A percentile compares a stretch with the other conserved stretches of the same genome.
These are phyloP conservation scores for Plebejus argus DNA, from an alignment of 2,888 invertebrate genomes.

Conservation along the genomic window DNA sequence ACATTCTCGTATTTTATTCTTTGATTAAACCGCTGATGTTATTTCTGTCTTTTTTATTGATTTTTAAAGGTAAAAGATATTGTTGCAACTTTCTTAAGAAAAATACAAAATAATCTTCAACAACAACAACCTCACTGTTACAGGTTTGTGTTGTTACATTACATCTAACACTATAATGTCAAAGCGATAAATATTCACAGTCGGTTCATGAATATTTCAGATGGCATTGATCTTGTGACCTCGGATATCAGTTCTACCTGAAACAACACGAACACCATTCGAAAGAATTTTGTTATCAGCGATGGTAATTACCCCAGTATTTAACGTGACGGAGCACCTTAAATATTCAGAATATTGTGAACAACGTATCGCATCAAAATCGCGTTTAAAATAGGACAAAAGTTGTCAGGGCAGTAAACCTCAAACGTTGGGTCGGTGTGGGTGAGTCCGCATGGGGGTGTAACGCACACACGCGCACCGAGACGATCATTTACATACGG, in stretches of 20 bases:
- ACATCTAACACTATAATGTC: not conserved
- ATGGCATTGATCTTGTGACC: conserved; percentile 19
- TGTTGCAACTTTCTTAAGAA: not conserved
- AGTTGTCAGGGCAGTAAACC: conserved; percentile 78
- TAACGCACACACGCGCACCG: conserved; percentile 64
- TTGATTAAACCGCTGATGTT: not conserved
- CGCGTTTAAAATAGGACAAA: conserved; percentile 76
- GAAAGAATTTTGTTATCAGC: not conserved
- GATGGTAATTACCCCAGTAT: conserved; percentile 6
- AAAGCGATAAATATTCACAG: not conserved
- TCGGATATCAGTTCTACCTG: not conserved
- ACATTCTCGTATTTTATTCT: not conserved
- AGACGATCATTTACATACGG: conserved; percentile 81
- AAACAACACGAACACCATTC: not conserved
- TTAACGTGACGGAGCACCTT: conserved; percentile 11
- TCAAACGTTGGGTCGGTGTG: conserved; percentile 62
- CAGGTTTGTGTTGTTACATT: not conserved
- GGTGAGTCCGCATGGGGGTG: conserved; percentile 54
- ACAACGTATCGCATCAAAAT: conserved; percentile 66
- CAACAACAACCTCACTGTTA: not conserved
- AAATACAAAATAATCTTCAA: not conserved
- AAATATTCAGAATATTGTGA: conserved; percentile 44
- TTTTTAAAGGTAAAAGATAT: not conserved
- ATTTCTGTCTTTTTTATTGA: not conserved
- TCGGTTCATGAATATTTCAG: conserved; percentile 16